Base-by-base conservation (phyloP, 2,113 vertebrate genomes). In the Callaeas wilsoni region DNA sequence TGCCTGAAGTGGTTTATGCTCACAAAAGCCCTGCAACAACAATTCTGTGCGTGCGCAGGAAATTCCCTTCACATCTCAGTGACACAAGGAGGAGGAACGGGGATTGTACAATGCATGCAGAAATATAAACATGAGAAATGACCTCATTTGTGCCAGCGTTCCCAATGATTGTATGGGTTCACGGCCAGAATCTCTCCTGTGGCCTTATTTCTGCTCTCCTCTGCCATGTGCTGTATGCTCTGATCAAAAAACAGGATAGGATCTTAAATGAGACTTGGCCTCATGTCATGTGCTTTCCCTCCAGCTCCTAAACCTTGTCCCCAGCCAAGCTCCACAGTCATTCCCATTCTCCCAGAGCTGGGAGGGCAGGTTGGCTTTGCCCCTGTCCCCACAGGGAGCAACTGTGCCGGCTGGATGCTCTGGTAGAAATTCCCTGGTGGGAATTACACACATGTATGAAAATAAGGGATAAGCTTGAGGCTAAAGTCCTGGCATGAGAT, bases 41-140 rank as follows among this genome's bases (percentile, higher is more conserved):
- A 92, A 86, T 39, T 49, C 42, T 0, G 0, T 83, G 68, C 4
- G 1, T 29, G 71, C 0, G 6, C 75, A 37, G 33, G 96, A 96
- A 96, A 90, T 94, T 93, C 94, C 90, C 84, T 57, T 94, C 87
- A 42, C 89, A 44, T 91, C 84, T 78, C 69, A 37, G 82, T 78
- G 84, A 94, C 87, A 94, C 6, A 1, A 84, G 83, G 52, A 90
- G 88, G 35, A 82, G 90, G 77, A 90, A 70, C 0, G 0, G 62
- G 59, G 37, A 90, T 52, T 32, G 0, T 41, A 37, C 63, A 88
- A 59, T 42, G 50, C 87, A 62, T 13, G 44, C 29, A 87, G 70
- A 83, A 96, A 65, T n/a, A 76, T 37, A 93, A 90, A 95, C 93
- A 93, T 22, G 13, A 97, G 85, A 85, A 76, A 92, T 90, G 46